Evolutionary conservation across 2,113 vertebrate genomes (phyloP).

Genomic region (Cyprinodon brontotheroides): DNA sequence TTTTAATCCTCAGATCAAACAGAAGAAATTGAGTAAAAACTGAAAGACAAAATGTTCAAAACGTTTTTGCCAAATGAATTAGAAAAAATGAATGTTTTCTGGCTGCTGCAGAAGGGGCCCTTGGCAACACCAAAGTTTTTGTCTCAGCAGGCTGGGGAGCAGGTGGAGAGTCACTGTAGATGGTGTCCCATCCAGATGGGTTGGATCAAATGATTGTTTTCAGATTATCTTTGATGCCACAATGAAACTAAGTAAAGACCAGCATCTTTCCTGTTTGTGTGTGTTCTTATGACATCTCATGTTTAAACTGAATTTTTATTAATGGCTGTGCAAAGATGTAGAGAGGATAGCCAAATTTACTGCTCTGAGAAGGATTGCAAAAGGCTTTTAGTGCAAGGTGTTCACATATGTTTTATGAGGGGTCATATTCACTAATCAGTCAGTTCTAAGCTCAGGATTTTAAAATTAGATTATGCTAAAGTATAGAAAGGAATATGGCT

Average conservation of each 20-base stretch:
- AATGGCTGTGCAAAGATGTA: not conserved
- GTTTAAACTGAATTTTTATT: not conserved
- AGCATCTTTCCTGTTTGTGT: not conserved
- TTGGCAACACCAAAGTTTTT: not conserved
- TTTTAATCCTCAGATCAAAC: not conserved
- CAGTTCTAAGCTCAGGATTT: not conserved
- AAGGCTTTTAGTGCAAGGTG: not conserved
- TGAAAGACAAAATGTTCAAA: not conserved
- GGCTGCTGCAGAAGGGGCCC: not conserved
- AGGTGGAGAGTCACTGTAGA: not conserved
- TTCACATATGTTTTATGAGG: not conserved
- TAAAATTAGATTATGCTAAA: not conserved
- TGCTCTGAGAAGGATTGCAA: not conserved
- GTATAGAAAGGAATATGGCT: not conserved
- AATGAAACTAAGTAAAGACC: not conserved
- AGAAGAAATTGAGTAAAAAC: not conserved
- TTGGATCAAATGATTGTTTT: constrained; percentile 1
- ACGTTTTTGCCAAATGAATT: not conserved
- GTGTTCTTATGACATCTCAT: not conserved
- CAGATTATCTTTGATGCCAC: not conserved
- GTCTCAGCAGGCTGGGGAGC: not conserved
- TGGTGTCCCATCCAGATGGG: not conserved
- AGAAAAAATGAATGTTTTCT: too few relatives aligned
- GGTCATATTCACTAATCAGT: not conserved
- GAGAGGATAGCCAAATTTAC: not conserved